Evolutionary conservation across 2,888 invertebrate genomes (phyloP), one percentile per base, ranked within the genome.

Genomic region (Tinea pellionella): DNA sequence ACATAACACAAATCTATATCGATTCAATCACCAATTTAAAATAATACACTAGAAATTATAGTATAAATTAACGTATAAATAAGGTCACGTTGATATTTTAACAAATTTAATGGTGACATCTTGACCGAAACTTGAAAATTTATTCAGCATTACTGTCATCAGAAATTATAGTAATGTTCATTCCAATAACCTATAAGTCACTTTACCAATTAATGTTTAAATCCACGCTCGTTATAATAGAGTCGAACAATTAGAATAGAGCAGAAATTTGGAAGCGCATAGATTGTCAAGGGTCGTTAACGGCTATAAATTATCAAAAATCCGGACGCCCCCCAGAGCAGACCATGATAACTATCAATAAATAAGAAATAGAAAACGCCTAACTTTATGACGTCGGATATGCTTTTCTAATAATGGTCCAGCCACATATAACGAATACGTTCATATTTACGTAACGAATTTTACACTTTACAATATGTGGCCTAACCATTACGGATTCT

Each of bases 351-450:
- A 37, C 37, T 37, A 37, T 1, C 15, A 47, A 47, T 47, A 47
- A 47, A 47, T 47, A 47, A 4, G 9, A 47, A 47, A 47, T 47
- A 47, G 47, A 47, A 47, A 47, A 47, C 47, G 47, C 47, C n/a
- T 47, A 47, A 47, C 47, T 8, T 47, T 47, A 47, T 47, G 47
- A 47, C 47, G 47, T 18, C 37, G 37, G 37, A 2, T 47, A 15
- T 47, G 47, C 47, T 47, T 47, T 47, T 47, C 18, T 15, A 47
- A 47, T 47, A 47, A 47, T 13, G 2, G 47, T 24, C 24, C 6
- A 6, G 24, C 24, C 24, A 24, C 6, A 24, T 24, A 24, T 6
- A 2, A 24, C 24, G 24, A 24, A 24, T 6, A 24, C 24, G 24
- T 24, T 24, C 24, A 6, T 24, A 24, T 24, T 24, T 2, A 24